Percentiles rank a stretch among this genome's conserved stretches.
Evolutionary conservation across 1,140 invertebrate genomes (phyloP).

Genomic region (Cecropterus lyciades): DNA sequence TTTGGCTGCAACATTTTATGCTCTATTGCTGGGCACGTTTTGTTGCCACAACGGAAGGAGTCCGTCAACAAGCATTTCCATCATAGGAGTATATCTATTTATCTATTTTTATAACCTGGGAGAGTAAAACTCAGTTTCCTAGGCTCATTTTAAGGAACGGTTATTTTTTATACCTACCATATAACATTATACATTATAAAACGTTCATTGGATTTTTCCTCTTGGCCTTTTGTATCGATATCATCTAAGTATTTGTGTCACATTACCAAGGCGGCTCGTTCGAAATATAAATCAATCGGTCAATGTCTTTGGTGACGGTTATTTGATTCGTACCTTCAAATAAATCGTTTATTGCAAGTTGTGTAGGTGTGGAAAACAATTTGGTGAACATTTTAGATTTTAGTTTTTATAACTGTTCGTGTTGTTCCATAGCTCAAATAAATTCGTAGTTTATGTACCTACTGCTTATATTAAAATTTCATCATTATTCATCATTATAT

Average conservation of each 20-base stretch:
- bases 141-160: neutral
- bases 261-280: neutral
- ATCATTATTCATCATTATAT: too few relatives aligned
- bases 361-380: neutral
- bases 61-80: too few relatives aligned
- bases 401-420: neutral
- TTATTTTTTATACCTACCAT: too few relatives aligned
- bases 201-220: neutral
- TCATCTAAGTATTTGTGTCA: constrained; percentile 10
- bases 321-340: constrained; percentile 3
- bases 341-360: neutral
- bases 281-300: constrained; percentile 11
- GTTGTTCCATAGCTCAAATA: too few relatives aligned
- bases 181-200: neutral
- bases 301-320: constrained; percentile 4
- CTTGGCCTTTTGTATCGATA: constrained; percentile 3
- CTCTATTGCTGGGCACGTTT: too few relatives aligned
- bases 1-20: too few relatives aligned
- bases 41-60: too few relatives aligned
- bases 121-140: too few relatives aligned
- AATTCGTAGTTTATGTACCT: too few relatives aligned
- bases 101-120: too few relatives aligned
- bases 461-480: too few relatives aligned
- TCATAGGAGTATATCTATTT: too few relatives aligned
- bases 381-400: neutral